Evolutionary conservation across 2,797 vertebrate genomes (phyloP).

Genomic region (Decapterus maruadsi): DNA sequence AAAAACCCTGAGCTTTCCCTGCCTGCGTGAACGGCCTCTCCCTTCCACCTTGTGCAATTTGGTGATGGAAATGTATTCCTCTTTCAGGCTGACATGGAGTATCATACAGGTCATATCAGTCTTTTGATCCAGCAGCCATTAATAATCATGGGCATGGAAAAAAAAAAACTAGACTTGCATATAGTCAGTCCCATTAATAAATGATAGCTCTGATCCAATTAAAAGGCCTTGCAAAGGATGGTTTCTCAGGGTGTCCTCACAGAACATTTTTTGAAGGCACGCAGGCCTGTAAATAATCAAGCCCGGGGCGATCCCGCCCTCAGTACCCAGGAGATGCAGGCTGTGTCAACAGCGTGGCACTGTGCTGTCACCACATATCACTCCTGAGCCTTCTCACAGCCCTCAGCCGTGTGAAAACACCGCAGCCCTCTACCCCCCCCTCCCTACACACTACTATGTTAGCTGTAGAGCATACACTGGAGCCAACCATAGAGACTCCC

Average conservation of each 20-base stretch:
- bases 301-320: conserved; percentile 81
- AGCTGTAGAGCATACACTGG: conserved; percentile 61
- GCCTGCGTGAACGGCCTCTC: conserved; percentile 49
- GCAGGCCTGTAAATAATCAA: conserved; percentile 85
- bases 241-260: conserved; percentile 78
- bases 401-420: conserved; percentile 79
- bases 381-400: conserved; percentile 81
- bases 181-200: conserved; percentile 85
- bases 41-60: conserved; percentile 50
- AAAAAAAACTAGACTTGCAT: conserved; percentile 74
- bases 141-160: conserved; percentile 81
- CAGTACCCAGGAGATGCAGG: conserved; percentile 82
- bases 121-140: conserved; percentile 83
- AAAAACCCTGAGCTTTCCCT: conserved; percentile 52
- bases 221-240: conserved; percentile 78
- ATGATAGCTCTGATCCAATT: conserved; percentile 85
- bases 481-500: conserved; percentile 48
- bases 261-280: conserved; percentile 74
- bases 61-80: conserved; percentile 76
- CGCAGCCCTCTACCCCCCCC: conserved; percentile 72
- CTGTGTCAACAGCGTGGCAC: conserved; percentile 87
- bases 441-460: conserved; percentile 65
- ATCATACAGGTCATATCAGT: conserved; percentile 78
- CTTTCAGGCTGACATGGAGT: conserved; percentile 68
- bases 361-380: conserved; percentile 87